Evolutionary conservation across 92 coral and sea anemone species (phyloP), one percentile per base, ranked within the genome.

Genomic region (Palythoa grandis): DNA sequence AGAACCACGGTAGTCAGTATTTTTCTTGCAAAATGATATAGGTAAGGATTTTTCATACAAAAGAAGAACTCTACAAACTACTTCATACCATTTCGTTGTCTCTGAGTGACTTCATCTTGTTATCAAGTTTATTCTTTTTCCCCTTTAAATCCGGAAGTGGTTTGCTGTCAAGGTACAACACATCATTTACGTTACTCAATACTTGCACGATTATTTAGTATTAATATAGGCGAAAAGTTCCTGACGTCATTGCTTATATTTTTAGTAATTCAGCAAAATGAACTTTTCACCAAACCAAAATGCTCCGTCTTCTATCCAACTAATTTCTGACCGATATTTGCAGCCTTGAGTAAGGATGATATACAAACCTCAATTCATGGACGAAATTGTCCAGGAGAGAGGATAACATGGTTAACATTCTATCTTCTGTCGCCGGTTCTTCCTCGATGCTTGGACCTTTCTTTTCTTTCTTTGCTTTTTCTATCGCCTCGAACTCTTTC

Each of bases 381-480:
- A 85, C 88, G n/a, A 93, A 90, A 56, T 93, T 88, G 19, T 93
- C 94, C 43, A 93, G 88, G 58, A 93, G 54, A 76, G 96, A 88
- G 15, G 92, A 84, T 52, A 93, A 87, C 85, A 80, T 80, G 14
- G 75, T n/a, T 2, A 80, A 52, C 25, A 63, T 38, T 22, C 73
- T 47, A 29, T 80, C 63, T 9, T 80, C 85, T 11, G 48, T 47
- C 11, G 16, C 13, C 3, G 74, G 43, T 16, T 12, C 22, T 20
- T 22, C 60, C 9, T 66, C 74, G 16, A n/a, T 19, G 58, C 43
- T 47, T 20, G 74, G 56, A 7, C 38, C 53, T 48, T 65, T 80
- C 85, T 65, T 47, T 14, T 66, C 63, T 19, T 66, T 65, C 29
- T 48, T 39, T 37, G 19, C 73, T 15, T 54, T 52, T 48, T 80